A percentile compares a stretch with the other conserved stretches of the same genome.
These are phyloP conservation scores for Sceloporus undulatus DNA, from an alignment of 2,113 vertebrate genomes.

Conservation along the genomic window DNA sequence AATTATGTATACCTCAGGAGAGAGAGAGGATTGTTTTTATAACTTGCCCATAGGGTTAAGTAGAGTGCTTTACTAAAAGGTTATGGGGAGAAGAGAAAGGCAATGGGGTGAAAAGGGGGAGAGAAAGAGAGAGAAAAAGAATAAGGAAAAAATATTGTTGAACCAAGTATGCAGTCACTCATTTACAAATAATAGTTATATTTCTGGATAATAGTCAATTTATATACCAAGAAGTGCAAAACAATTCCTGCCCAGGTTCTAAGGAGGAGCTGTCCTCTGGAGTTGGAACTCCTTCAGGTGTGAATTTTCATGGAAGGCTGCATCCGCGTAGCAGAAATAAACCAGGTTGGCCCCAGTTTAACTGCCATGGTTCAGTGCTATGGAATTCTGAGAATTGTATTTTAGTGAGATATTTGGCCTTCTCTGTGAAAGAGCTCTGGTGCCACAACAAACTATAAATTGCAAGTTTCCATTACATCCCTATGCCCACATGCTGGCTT, in stretches of 20 bases:
- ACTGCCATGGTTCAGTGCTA: no score
- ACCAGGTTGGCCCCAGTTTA: no score
- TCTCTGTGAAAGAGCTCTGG: no score
- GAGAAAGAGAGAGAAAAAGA: background rate
- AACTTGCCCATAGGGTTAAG: background rate
- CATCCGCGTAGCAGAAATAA: no score
- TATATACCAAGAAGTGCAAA: background rate
- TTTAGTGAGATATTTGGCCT: no score
- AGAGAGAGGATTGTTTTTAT: background rate
- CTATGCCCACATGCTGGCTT: no score
- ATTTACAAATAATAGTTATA: background rate
- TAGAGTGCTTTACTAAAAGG: background rate
- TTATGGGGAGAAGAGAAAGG: background rate
- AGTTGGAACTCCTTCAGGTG: no score
- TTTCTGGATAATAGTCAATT: background rate
- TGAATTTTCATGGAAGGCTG: no score
- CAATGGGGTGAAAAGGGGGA: background rate
- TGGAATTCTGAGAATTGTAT: no score
- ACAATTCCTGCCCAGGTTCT: background rate
- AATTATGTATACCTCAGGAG: background rate
- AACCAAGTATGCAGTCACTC: background rate
- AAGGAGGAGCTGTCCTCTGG: no score
- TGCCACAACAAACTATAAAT: no score
- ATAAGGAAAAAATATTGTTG: background rate
- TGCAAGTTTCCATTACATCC: no score